phyloP scores from a whole-genome alignment of 2,797 vertebrate species.

The Sandelia bainsii region DNA sequence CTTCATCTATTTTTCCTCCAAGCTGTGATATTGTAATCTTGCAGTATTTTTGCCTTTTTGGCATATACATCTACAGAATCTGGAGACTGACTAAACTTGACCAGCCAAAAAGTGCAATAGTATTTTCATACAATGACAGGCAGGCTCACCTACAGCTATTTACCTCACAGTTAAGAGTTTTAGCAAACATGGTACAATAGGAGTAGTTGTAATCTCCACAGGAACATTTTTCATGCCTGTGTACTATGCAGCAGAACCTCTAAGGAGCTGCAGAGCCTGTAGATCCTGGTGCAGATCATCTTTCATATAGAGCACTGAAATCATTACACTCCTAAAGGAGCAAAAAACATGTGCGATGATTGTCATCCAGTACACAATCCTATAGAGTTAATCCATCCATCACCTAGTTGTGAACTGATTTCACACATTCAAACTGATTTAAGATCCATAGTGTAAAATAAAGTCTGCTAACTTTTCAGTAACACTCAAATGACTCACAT shows the following conservation, averaged over 20 bases:
- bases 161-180: slow-evolving; percentile 75
- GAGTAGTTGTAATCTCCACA: slow-evolving; percentile 56
- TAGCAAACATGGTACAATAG: slow-evolving; percentile 43
- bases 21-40: slow-evolving; percentile 57
- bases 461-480: neutral
- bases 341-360: slow-evolving; percentile 41
- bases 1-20: slow-evolving; percentile 45
- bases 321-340: slow-evolving; percentile 38
- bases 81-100: slow-evolving; percentile 74
- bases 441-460: slow-evolving; percentile 9
- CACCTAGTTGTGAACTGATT: too few species aligned
- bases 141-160: slow-evolving; percentile 74
- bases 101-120: slow-evolving; percentile 83
- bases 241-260: slow-evolving; percentile 80
- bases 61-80: slow-evolving; percentile 49
- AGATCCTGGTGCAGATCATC: slow-evolving; percentile 38
- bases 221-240: slow-evolving; percentile 73
- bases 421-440: slow-evolving; percentile 16
- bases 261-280: slow-evolving; percentile 52
- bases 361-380: slow-evolving; percentile 25
- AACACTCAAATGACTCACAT: slow-evolving; percentile 2
- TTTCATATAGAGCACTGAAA: slow-evolving; percentile 44
- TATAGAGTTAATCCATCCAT: slow-evolving; percentile 11
- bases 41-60: slow-evolving; percentile 40
- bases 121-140: slow-evolving; percentile 69